Evolutionary conservation across 2,113 vertebrate species (phyloP), one percentile per base, ranked within the genome.

Genomic region (Plecturocebus donacophilus): DNA sequence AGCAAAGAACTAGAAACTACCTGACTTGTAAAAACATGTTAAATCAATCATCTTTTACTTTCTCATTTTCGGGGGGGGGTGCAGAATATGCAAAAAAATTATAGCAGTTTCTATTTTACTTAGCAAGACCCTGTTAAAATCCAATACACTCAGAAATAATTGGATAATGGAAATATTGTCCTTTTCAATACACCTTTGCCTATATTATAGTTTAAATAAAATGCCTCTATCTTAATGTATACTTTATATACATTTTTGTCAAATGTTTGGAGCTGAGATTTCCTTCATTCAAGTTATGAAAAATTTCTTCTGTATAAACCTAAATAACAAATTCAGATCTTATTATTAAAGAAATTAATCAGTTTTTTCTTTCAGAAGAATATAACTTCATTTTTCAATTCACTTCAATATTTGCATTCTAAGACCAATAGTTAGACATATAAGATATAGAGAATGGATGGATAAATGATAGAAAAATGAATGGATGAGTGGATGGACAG

Each of bases 331-430:
- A 87, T 42, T 20, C 40, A 85, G 25, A 52, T 38, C 9, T 49
- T 64, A 70, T 61, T 38, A 91, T 73, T 91, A 64, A 70, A 64
- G 16, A 58, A 87, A 47, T 52, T 19, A 95, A 75, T 17, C 19
- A n/a, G 23, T 71, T 61, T 91, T 94, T 71, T 61, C 49, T 94
- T 70, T 85, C 42, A 77, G 14, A 77, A 77, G 84, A 40, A 7
- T 70, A 27, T 71, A 64, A 38, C 8, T 77, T 82, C 20, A 38
- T 82, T 70, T 87, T 83, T 61, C 3, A 56, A 35, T 64, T 91
- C 54, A 83, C 30, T 87, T 70, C 8, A 87, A 0, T 87, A 71
- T 95, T 90, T 95, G 17, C 47, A 91, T 71, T 95, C 52, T 83
- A 64, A 87, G 49, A 52, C 45, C 13, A 8, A 79, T n/a, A n/a